Evolutionary conservation across 1,140 invertebrate genomes (phyloP).

Genomic region (Psix sp.): DNA sequence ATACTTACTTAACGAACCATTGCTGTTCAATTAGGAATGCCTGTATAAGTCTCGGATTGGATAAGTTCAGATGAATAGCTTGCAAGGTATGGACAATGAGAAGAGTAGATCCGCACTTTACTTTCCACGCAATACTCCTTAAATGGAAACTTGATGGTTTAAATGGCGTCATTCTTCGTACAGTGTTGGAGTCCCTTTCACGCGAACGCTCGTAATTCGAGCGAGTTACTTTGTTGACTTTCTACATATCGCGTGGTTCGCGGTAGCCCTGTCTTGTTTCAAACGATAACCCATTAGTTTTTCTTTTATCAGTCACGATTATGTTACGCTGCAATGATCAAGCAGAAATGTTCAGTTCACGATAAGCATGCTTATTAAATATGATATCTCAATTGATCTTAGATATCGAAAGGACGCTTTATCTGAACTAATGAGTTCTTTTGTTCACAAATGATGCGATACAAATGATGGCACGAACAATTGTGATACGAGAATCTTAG

Average conservation of each 20-base stretch:
- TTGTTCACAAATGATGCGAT: conserved; percentile 28
- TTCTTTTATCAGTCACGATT: not conserved
- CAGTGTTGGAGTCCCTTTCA: conserved; percentile 34
- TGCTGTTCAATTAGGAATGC: no score
- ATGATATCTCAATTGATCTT: conserved; percentile 10
- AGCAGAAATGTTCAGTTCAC: conserved; percentile 2
- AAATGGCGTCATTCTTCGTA: conserved; percentile 47
- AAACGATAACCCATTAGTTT: not conserved
- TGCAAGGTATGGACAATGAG: conserved; percentile 35
- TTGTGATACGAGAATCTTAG: conserved; percentile 23
- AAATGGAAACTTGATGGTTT: conserved; percentile 49
- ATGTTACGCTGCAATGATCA: conserved; percentile 19
- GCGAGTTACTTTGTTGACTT: conserved; percentile 31
- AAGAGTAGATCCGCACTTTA: conserved; percentile 17
- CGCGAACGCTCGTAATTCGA: conserved; percentile 44
- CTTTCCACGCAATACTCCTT: conserved; percentile 37
- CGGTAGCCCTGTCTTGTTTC: conserved; percentile 13
- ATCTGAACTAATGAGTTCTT: conserved; percentile 27
- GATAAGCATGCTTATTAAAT: conserved; percentile 33
- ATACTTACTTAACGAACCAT: no score
- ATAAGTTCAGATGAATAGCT: conserved; percentile 9
- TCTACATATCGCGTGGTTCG: conserved; percentile 30
- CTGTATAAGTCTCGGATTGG: no score
- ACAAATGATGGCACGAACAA: conserved; percentile 23
- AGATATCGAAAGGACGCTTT: conserved; percentile 28